Base-by-base conservation (phyloP, 2,888 invertebrate species). In the Lagria hirta region DNA sequence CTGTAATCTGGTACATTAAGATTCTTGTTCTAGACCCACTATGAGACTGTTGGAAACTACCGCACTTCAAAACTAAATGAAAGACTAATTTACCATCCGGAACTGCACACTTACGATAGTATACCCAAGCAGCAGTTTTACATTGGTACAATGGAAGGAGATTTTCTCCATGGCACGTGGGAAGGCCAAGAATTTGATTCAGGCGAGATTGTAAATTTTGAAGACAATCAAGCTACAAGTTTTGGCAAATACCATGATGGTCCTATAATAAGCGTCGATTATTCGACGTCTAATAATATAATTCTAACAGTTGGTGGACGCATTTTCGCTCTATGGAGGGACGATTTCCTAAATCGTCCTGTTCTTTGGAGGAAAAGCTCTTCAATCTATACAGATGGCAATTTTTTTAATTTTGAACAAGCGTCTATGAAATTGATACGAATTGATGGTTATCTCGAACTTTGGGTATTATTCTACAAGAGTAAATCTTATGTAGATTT, bases 401-500 rank as follows among this genome's bases (percentile, higher is more conserved):
- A n/a, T 4, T 34, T 12, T n/a, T 29, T 21, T 30, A 6, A 13
- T 1, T 26, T 35, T 29, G 43, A 35, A 17, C 10, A 36, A 12
- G 26, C 51, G 0, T 42, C 49, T 11, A 72, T 91, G 43, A 85
- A 83, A 61, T 68, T 91, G 37, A 76, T 81, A 1, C 81, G 84
- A 11, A 75, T 75, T 13, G 88, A 90, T 71, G 91, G 91, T 2
- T 78, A 76, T 43, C 72, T 89, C 7, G 90, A 92, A 69, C 80
- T 83, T 6, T 93, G 92, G 92, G 86, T 90, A 71, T 71, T 92
- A 41, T 69, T 85, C 42, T 71, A 81, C 29, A 77, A 79, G 61
- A 84, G 83, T 51, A 83, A 89, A 54, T 78, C 80, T 49, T 58
- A 61, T 1, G 22, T 50, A 2, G 45, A 28, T 16, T 42, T 37